Percentiles rank a stretch among this genome's conserved stretches.
Evolutionary conservation across 92 coral and sea anemone species (phyloP).

Genomic region (Palythoa grandiflora): DNA sequence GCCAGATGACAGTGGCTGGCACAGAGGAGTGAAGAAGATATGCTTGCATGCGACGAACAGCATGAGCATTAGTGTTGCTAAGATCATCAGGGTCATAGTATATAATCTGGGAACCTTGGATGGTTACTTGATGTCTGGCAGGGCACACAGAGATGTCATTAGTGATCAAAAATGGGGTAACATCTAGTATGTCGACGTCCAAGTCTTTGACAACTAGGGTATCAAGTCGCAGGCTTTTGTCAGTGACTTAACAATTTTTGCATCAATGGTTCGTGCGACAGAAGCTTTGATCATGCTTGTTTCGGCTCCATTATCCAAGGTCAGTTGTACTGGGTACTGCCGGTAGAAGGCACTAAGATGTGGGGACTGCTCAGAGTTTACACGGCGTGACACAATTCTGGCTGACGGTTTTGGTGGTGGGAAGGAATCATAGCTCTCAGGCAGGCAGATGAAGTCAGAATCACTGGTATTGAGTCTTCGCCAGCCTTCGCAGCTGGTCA

Average conservation of each 20-base stretch:
- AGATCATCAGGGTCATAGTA: background rate
- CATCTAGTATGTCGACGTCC: conserved; percentile 38
- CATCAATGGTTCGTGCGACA: conserved; percentile 15
- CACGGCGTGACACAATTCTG: conserved; percentile 49
- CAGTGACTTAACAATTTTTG: conserved; percentile 9
- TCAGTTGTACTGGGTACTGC: conserved; percentile 49
- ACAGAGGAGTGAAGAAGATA: too few relatives aligned
- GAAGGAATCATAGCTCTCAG: background rate
- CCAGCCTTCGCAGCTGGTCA: background rate
- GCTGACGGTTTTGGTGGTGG: conserved; percentile 32
- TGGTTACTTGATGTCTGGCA: conserved; percentile 32
- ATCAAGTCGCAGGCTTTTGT: background rate
- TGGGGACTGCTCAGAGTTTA: conserved; percentile 61
- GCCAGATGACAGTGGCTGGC: too few relatives aligned
- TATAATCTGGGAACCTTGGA: conserved; percentile 38
- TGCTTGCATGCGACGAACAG: too few relatives aligned
- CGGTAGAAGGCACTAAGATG: conserved; percentile 59
- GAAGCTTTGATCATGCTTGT: background rate
- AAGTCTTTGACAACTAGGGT: conserved; percentile 33
- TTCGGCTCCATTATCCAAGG: conserved; percentile 30
- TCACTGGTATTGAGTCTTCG: background rate
- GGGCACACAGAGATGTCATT: conserved; percentile 59
- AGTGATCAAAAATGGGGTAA: conserved; percentile 51
- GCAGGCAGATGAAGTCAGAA: background rate
- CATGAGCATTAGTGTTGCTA: too few relatives aligned